Conservation (phyloP, 2,797 vertebrate genomes). For the Kryptolebias ocellatus region DNA sequence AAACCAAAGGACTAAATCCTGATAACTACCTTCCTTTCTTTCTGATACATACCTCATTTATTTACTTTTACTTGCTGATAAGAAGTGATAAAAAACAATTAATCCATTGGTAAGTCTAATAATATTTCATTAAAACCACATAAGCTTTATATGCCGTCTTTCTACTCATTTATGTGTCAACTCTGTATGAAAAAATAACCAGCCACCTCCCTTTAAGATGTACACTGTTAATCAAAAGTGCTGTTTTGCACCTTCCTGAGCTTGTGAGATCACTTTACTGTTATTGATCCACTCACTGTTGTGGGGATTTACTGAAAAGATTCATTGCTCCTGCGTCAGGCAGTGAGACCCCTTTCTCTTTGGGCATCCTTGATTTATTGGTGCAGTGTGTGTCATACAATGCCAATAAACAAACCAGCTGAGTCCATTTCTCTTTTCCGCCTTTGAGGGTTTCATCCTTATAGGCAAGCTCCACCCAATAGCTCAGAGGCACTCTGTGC, state of each 20-base stretch:
- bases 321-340: conserved; percentile 49
- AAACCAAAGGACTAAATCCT: not conserved
- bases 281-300: conserved; percentile 61
- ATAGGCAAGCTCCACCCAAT: conserved; percentile 43
- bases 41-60: conserved; percentile 25
- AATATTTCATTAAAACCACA: not conserved
- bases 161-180: conserved; percentile 27
- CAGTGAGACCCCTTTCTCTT: conserved; percentile 56
- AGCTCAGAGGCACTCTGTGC: conserved; percentile 12
- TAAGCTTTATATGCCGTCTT: conserved; percentile 1
- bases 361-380: conserved; percentile 70
- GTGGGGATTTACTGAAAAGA: conserved; percentile 49
- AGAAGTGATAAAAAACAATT: conserved; percentile 38
- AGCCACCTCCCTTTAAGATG: conserved; percentile 26
- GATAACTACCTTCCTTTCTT: not conserved
- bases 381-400: conserved; percentile 10
- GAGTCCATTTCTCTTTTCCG: conserved; percentile 27
- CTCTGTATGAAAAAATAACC: conserved; percentile 54
- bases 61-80: conserved; percentile 27
- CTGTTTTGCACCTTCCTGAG: conserved; percentile 42
- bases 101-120: conserved; percentile 20
- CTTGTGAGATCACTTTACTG: conserved; percentile 48
- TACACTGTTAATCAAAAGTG: conserved; percentile 46
- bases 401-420: conserved; percentile 30
- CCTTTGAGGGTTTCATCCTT: conserved; percentile 44